Conservation (phyloP, 2,888 invertebrate species). For the Orthosia incerta region DNA sequence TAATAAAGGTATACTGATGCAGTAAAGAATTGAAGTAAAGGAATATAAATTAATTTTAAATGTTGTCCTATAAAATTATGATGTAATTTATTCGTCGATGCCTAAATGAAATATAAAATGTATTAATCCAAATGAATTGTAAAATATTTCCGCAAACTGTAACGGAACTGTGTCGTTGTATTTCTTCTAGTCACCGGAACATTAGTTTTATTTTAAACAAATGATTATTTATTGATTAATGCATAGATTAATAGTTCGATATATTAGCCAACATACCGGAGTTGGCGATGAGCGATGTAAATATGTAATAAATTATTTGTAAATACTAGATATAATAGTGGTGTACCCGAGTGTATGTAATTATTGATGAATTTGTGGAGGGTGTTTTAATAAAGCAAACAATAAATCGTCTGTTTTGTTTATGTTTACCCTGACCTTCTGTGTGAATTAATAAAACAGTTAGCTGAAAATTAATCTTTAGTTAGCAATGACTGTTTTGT, state of each 20-base stretch:
- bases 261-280: slow-evolving; percentile 58
- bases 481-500: background rate
- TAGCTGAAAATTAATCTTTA: background rate
- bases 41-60: slow-evolving; percentile 63
- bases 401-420: slow-evolving; percentile 75
- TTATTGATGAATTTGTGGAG: slow-evolving; percentile 84
- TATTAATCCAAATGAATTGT: slow-evolving; percentile 61
- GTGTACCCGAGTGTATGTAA: slow-evolving; percentile 86
- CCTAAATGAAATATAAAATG: slow-evolving; percentile 60
- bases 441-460: slow-evolving; percentile 12
- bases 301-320: slow-evolving; percentile 80
- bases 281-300: slow-evolving; percentile 73
- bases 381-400: slow-evolving; percentile 90
- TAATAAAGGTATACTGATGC: slow-evolving; percentile 78
- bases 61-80: slow-evolving; percentile 62
- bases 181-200: slow-evolving; percentile 65
- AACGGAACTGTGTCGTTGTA: slow-evolving; percentile 57
- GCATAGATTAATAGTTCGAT: slow-evolving; percentile 62
- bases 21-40: slow-evolving; percentile 59
- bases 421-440: slow-evolving; percentile 46
- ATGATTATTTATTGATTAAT: slow-evolving; percentile 58
- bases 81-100: slow-evolving; percentile 64
- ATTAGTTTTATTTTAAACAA: slow-evolving; percentile 59
- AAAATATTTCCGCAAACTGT: slow-evolving; percentile 44
- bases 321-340: slow-evolving; percentile 82